Conservation (phyloP, 2,113 vertebrate genomes). For the Sinosuthora webbiana region DNA sequence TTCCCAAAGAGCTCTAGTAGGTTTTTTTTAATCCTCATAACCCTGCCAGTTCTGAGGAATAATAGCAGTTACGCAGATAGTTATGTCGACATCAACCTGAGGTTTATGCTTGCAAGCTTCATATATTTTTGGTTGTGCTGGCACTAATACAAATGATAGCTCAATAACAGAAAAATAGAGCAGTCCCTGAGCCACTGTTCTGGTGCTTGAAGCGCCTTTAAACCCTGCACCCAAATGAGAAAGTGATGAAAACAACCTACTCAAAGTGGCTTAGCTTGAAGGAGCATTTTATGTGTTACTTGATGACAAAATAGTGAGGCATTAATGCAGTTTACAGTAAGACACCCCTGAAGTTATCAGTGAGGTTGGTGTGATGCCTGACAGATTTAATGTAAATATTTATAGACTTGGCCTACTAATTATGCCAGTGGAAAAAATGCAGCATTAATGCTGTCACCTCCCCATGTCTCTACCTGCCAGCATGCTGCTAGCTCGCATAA, state of each 20-base stretch:
- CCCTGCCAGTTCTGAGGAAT: constrained; percentile 12
- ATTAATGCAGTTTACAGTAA: constrained; percentile 49
- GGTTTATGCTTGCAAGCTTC: constrained; percentile 45
- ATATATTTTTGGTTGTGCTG: neutral
- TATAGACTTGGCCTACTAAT: constrained; percentile 67
- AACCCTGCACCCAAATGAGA: constrained; percentile 34
- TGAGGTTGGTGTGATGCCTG: constrained; percentile 42
- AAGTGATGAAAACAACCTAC: constrained; percentile 51
- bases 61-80: constrained; percentile 5
- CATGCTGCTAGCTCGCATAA: constrained; percentile 31
- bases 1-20: neutral
- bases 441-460: constrained; percentile 19
- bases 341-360: constrained; percentile 48
- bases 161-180: constrained; percentile 43
- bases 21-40: constrained; percentile 18
- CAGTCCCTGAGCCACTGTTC: neutral
- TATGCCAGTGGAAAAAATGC: constrained; percentile 47
- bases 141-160: constrained; percentile 37
- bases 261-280: constrained; percentile 51
- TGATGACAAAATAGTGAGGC: constrained; percentile 63
- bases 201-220: constrained; percentile 29
- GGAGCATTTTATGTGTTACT: constrained; percentile 48
- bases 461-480: constrained; percentile 27
- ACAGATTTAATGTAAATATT: constrained; percentile 67
- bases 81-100: constrained; percentile 41